phyloP scores from a whole-genome alignment of 2,888 invertebrate species.

The Scaptomyza parva region DNA sequence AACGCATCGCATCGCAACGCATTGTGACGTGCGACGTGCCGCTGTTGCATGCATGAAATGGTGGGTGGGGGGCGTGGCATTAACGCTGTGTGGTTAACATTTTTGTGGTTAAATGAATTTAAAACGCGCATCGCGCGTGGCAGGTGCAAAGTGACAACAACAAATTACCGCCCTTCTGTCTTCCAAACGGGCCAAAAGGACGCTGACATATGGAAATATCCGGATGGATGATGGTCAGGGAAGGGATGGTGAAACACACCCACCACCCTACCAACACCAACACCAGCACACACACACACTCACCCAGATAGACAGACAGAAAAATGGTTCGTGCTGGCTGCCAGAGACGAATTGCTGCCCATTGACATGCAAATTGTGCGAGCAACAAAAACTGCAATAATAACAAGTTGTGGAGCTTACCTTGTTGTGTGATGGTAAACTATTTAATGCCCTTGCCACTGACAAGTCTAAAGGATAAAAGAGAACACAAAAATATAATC shows the following conservation, averaged over 20 bases:
- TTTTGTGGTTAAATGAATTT: conserved; percentile 80
- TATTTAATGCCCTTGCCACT: conserved; percentile 32
- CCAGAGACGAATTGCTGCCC: conserved; percentile 66
- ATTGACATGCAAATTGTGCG: conserved; percentile 76
- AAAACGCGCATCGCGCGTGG: conserved; percentile 65
- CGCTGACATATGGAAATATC: conserved; percentile 77
- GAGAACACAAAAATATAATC: too few species aligned
- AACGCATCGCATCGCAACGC: conserved; percentile 30
- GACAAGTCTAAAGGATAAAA: too few species aligned
- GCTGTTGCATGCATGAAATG: conserved; percentile 11
- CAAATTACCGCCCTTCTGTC: conserved; percentile 67
- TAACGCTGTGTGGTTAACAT: conserved; percentile 80
- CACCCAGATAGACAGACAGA: conserved; percentile 1
- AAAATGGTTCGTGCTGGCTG: conserved; percentile 23
- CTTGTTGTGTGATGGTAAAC: conserved; percentile 2
- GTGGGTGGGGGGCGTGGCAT: conserved; percentile 70
- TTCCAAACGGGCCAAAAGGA: conserved; percentile 44
- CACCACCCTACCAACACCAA: not conserved
- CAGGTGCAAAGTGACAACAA: conserved; percentile 79
- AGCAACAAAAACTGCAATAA: conserved; percentile 21
- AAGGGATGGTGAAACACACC: conserved; percentile 1
- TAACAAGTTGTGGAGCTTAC: not conserved
- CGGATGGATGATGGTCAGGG: conserved; percentile 62
- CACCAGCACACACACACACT: not conserved
- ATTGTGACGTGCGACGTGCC: conserved; percentile 12